A percentile compares a stretch with the other conserved stretches of the same genome.
phyloP scores from a whole-genome alignment of 2,888 invertebrate species.

The Yponomeuta plumbellus region DNA sequence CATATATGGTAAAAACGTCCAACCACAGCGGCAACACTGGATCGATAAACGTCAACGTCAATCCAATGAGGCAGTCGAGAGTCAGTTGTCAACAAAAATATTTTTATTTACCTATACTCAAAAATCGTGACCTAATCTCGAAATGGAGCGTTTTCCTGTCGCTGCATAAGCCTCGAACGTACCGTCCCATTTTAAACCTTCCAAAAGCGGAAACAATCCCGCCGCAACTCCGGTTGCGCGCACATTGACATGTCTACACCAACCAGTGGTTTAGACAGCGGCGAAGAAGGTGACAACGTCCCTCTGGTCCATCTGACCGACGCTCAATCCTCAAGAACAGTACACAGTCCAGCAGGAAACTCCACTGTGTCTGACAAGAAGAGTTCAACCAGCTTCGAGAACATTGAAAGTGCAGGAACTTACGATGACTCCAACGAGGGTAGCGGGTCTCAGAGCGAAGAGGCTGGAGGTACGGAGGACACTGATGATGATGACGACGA shows the following conservation, averaged over 20 bases:
- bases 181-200: not conserved
- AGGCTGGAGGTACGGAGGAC: slow-evolving; percentile 29
- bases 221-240: not conserved
- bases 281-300: slow-evolving; percentile 53
- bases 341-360: slow-evolving; percentile 30
- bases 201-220: not conserved
- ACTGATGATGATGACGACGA: slow-evolving; percentile 28
- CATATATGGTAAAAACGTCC: no score
- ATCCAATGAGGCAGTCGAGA: no score
- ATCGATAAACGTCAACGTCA: no score
- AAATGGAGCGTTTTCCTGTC: no score
- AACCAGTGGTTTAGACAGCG: slow-evolving; percentile 44
- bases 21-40: no score
- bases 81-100: no score
- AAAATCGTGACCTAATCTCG: no score
- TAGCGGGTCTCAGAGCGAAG: slow-evolving; percentile 53
- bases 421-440: slow-evolving; percentile 57
- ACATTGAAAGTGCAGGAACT: slow-evolving; percentile 30
- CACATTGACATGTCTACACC: slow-evolving; percentile 42
- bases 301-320: slow-evolving; percentile 62
- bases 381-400: not conserved
- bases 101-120: no score
- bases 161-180: not conserved
- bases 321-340: slow-evolving; percentile 49
- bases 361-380: slow-evolving; percentile 6